phyloP scores from a whole-genome alignment of 1,140 invertebrate species.

The Sinella curviseta region DNA sequence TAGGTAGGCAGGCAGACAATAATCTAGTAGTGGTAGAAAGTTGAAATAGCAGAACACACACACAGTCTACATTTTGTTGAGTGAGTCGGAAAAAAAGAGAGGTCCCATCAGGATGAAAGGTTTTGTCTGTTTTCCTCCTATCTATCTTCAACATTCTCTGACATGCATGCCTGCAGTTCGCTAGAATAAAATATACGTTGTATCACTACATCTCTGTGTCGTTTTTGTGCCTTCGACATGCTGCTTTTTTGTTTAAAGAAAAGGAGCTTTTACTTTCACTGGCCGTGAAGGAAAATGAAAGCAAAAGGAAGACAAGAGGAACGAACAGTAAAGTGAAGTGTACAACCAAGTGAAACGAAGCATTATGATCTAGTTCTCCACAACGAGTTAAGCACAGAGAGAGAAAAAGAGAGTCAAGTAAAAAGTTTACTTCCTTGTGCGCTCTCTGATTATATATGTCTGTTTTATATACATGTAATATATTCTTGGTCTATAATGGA shows the following conservation, averaged over 20 bases:
- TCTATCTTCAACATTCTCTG: background rate
- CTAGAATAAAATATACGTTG: too few species aligned
- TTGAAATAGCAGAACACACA: too few species aligned
- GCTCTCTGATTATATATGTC: too few species aligned
- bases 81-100: background rate
- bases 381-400: background rate
- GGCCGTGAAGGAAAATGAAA: background rate
- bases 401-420: background rate
- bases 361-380: constrained; percentile 15
- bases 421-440: background rate
- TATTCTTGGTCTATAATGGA: too few species aligned
- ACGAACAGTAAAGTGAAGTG: constrained; percentile 10
- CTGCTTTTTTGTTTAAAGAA: constrained; percentile 1
- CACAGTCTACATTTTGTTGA: background rate
- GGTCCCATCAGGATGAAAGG: constrained; percentile 12
- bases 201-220: too few species aligned
- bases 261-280: constrained; percentile 3
- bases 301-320: background rate
- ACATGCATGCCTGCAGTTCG: too few species aligned
- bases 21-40: too few species aligned
- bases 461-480: too few species aligned
- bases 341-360: constrained; percentile 19
- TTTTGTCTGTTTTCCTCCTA: background rate
- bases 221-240: background rate
- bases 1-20: background rate